phyloP scores from a whole-genome alignment of 1,140 invertebrate species.

The Drosophila paulistorum region DNA sequence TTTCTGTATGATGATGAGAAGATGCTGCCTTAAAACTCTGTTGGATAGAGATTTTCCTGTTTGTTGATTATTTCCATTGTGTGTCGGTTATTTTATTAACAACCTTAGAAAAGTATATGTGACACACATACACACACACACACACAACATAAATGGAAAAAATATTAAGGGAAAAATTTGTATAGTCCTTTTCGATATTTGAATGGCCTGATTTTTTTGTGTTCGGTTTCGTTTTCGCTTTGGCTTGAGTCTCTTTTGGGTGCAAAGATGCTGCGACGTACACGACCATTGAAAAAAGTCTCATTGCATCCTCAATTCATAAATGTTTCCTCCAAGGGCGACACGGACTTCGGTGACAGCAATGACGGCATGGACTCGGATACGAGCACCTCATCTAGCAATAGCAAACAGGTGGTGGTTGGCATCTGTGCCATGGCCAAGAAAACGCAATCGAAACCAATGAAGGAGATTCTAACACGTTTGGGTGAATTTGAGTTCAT shows the following conservation, averaged over 20 bases:
- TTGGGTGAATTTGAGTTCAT: constrained; percentile 98
- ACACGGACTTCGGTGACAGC: constrained; percentile 87
- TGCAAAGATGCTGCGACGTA: background rate
- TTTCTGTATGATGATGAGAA: no score
- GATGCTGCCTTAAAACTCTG: no score
- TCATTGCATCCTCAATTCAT: background rate
- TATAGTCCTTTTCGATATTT: background rate
- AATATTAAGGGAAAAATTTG: background rate
- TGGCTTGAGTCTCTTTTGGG: background rate
- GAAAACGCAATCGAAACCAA: constrained; percentile 98
- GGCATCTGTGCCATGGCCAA: constrained; percentile 99
- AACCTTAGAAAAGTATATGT: no score
- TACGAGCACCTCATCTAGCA: constrained; percentile 82
- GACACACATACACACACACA: background rate
- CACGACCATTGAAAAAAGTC: background rate
- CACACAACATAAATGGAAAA: background rate
- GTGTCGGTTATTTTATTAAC: no score
- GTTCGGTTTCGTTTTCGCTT: no score
- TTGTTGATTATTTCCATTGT: no score
- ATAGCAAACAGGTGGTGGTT: constrained; percentile 90
- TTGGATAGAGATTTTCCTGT: no score
- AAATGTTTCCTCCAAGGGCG: constrained; percentile 84
- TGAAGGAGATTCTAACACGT: constrained; percentile 98
- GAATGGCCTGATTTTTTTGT: background rate
- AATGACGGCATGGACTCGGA: constrained; percentile 86